Evolutionary conservation across 1,140 invertebrate genomes (phyloP).

Genomic region (Hormaphis cornu): DNA sequence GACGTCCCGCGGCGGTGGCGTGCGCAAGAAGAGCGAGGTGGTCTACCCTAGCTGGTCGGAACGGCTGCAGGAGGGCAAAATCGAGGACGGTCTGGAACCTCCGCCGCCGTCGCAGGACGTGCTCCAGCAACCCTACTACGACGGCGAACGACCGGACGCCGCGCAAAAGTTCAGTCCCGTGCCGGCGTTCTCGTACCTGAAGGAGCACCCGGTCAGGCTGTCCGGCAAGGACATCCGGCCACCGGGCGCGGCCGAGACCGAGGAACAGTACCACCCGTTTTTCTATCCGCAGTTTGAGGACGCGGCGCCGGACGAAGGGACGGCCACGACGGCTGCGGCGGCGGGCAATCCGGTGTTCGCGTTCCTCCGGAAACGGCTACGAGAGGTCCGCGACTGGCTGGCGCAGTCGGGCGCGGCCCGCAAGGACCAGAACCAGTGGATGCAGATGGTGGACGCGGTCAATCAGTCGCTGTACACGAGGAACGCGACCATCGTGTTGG

Average conservation of each 20-base stretch:
- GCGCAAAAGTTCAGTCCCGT: constrained; percentile 25
- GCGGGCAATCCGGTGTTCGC: constrained; percentile 33
- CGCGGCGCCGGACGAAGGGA: constrained; percentile 41
- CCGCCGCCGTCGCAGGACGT: not conserved
- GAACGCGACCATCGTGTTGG: constrained; percentile 44
- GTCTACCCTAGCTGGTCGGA: constrained; percentile 31
- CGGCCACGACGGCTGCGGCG: no score
- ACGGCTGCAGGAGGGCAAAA: not conserved
- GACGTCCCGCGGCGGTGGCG: not conserved
- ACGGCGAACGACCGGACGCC: not conserved
- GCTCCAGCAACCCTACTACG: constrained; percentile 8
- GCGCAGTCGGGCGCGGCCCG: constrained; percentile 39
- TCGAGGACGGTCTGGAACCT: not conserved
- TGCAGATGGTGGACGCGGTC: constrained; percentile 38
- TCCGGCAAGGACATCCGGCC: constrained; percentile 35
- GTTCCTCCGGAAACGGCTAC: constrained; percentile 43
- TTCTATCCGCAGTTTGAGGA: constrained; percentile 42
- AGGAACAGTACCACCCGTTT: constrained; percentile 42
- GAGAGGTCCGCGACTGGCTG: constrained; percentile 47
- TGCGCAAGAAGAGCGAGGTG: constrained; percentile 32
- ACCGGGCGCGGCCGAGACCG: constrained; percentile 42
- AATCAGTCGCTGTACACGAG: constrained; percentile 46
- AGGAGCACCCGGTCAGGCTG: constrained; percentile 11
- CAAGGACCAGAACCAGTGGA: constrained; percentile 36
- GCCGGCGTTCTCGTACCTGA: constrained; percentile 31